Conservation (phyloP, 2,888 invertebrate species). For the Polydrusus cervinus region DNA sequence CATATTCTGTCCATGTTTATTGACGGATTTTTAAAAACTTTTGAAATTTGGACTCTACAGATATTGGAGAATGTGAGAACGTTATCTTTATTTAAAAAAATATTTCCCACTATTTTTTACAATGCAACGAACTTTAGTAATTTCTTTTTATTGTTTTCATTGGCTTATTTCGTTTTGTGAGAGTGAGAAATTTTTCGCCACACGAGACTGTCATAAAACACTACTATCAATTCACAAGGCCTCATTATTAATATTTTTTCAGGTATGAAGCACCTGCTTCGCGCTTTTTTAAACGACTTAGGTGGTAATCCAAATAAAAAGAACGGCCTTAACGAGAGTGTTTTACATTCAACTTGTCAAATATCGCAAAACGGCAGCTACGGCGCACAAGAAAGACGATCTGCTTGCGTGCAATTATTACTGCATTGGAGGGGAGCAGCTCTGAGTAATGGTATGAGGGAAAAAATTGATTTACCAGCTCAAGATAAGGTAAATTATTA, state of each 20-base stretch:
- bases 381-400: constrained; percentile 75
- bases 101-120: too few relatives aligned
- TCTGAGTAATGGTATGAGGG: constrained; percentile 74
- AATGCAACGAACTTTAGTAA: too few relatives aligned
- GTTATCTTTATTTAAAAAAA: too few relatives aligned
- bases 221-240: too few relatives aligned
- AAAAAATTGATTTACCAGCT: constrained; percentile 75
- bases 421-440: constrained; percentile 77
- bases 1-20: too few relatives aligned
- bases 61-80: too few relatives aligned
- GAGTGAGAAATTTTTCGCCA: too few relatives aligned
- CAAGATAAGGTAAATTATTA: constrained; percentile 73
- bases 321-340: constrained; percentile 77
- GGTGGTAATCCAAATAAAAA: constrained; percentile 81
- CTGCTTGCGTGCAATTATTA: constrained; percentile 77
- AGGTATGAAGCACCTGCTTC: constrained; percentile 75
- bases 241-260: neutral
- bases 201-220: too few relatives aligned
- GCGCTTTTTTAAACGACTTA: constrained; percentile 78
- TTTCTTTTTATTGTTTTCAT: too few relatives aligned
- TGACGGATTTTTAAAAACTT: too few relatives aligned
- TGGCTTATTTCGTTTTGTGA: too few relatives aligned
- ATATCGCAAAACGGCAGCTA: constrained; percentile 71
- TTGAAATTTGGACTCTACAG: too few relatives aligned
- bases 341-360: constrained; percentile 77